Base-by-base conservation (phyloP, 1,140 invertebrate genomes). In the Leucophenga varia region DNA sequence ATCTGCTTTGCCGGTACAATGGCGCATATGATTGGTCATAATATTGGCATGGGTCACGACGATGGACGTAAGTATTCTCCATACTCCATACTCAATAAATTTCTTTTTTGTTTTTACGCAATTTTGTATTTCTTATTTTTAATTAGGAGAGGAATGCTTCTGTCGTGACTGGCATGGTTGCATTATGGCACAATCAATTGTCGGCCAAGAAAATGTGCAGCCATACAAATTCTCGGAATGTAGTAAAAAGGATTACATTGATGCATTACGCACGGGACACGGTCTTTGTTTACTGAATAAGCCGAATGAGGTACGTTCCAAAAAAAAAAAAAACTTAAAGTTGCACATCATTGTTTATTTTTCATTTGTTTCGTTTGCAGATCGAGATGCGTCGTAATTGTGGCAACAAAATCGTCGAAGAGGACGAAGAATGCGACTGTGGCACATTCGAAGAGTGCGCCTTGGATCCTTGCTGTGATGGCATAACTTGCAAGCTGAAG, bases 1-100 rank as follows among this genome's bases (percentile, higher is more conserved):
- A 97, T 78, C 83, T 97, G 12, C 79, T 95, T n/a, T 13, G 94
- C 93, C 2, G 91, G 90, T 8, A 93, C 92, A 12, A 88, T 97
- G 85, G 90, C 93, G 9, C 94, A 97, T 73, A 95, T 96, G 92
- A 92, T 96, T 59, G 93, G 94, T 13, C 95, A 98, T 65, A 97
- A 95, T 75, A 88, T 98, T 53, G 94, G 95, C 70, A 91, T 95
- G 87, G 86, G 85, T 2, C 95, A 98, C 77, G 94, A 97, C 75
- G 90, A 93, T 61, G 87, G 87, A 45, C 81, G 90, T 83, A 79
- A 86, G 81, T 80, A 59, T 17, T 40, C 13, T n/a, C 20, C 16
- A 30, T n/a, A 9, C n/a, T 30, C 28, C 28, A 9, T 30, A 9
- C 28, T 30, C 28, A n/a, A n/a, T n/a, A n/a, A n/a, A n/a, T n/a